Conservation (phyloP, 2,797 vertebrate genomes). For the Centroberyx gerrardi region DNA sequence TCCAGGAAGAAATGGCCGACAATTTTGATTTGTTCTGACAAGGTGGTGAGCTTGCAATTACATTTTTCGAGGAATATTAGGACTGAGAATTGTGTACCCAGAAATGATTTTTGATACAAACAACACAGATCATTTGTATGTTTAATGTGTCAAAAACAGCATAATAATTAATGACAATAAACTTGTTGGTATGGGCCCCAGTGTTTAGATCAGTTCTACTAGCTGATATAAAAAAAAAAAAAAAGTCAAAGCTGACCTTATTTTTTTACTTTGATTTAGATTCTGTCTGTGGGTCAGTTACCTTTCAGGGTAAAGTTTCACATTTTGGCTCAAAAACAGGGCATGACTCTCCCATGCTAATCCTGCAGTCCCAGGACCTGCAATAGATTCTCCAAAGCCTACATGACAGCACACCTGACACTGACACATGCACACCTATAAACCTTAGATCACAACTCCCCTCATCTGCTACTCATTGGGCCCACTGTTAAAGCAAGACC, state of each 20-base stretch:
- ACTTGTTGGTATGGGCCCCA: not conserved
- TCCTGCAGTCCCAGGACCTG: conserved; percentile 53
- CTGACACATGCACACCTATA: conserved; percentile 65
- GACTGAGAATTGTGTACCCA: not conserved
- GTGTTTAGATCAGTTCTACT: not conserved
- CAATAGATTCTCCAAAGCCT: conserved; percentile 63
- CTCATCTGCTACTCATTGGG: conserved; percentile 79
- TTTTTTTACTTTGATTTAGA: conserved; percentile 13
- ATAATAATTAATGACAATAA: conserved; percentile 22
- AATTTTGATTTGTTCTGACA: conserved; percentile 56
- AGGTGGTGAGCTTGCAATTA: conserved; percentile 30
- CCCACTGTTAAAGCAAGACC: conserved; percentile 60
- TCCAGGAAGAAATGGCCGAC: conserved; percentile 60
- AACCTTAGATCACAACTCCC: conserved; percentile 58
- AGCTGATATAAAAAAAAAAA: not conserved
- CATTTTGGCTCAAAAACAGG: conserved; percentile 58
- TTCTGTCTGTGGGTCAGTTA: conserved; percentile 42
- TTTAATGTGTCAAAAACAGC: not conserved
- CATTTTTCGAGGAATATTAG: not conserved
- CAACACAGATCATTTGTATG: not conserved
- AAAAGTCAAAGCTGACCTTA: conserved; percentile 4
- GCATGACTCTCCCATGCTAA: conserved; percentile 37
- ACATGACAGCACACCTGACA: conserved; percentile 64
- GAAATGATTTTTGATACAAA: not conserved
- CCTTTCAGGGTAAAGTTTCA: conserved; percentile 52